A percentile compares a stretch with the other conserved stretches of the same genome.
Evolutionary conservation across 2,113 vertebrate genomes (phyloP).

Genomic region (Hydropotes inermis): DNA sequence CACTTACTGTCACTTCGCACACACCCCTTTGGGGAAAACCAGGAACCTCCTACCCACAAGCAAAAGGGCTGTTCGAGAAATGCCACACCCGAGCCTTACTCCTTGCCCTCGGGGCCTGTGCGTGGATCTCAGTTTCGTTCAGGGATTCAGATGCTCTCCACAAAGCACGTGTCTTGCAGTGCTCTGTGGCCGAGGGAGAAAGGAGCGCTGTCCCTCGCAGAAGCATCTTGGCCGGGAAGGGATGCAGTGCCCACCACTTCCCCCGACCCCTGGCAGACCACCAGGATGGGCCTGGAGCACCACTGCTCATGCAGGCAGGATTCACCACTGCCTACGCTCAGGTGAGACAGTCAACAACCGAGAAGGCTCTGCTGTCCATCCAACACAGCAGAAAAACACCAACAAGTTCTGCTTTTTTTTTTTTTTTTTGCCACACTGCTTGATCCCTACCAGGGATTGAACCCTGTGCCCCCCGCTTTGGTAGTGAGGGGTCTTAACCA

Average conservation of each 20-base stretch:
- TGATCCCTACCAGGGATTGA: neutral
- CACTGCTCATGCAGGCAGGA: neutral
- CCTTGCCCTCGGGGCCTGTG: neutral
- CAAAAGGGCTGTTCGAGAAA: accelerated
- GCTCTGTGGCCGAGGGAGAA: neutral
- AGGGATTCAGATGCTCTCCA: neutral
- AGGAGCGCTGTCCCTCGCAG: accelerated
- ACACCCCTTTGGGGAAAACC: neutral
- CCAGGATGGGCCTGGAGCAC: neutral
- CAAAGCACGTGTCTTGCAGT: accelerated
- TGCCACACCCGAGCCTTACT: accelerated
- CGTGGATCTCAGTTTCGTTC: accelerated
- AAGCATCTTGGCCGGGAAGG: accelerated
- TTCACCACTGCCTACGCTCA: too few species aligned
- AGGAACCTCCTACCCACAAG: neutral
- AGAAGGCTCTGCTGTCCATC: neutral
- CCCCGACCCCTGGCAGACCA: neutral
- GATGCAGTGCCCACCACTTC: accelerated
- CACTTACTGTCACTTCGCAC: neutral
- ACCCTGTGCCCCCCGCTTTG: neutral
- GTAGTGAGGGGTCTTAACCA: neutral
- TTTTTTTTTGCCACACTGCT: neutral
- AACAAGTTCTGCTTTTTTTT: neutral
- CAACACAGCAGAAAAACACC: accelerated
- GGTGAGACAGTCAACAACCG: accelerated